Base-by-base conservation (phyloP, 2,113 vertebrate species). In the Uropsilus gracilis region DNA sequence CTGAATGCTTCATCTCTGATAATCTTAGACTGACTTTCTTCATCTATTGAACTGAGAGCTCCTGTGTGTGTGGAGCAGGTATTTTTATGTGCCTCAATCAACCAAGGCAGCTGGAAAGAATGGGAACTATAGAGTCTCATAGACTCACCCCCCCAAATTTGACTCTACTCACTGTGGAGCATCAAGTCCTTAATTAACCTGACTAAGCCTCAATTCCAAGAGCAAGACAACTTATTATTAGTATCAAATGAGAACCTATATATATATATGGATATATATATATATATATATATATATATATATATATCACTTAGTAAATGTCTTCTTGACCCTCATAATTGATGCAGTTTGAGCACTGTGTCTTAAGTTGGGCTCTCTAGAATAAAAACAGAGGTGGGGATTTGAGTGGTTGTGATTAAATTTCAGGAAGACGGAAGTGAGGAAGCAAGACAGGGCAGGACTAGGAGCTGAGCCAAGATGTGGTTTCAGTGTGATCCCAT, bases 11-110 rank as follows among this genome's bases (percentile, higher is more conserved):
- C 44, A 77, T 86, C 37, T 69, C 48, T 28, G 32, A 86, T 77
- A 73, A 48, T 9, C 81, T 77, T 82, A n/a, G 72, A 63, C 73
- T 64, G 89, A n/a, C 55, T 82, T 75, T 91, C 55, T 92, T 69
- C 22, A 28, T 13, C 37, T 64, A 30, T 34, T 64, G 42, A 66
- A 93, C 26, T 22, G 4, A 22, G 39, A 61, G 73, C 37, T 89
- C 87, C 84, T 69, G 42, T 63, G 66, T 32, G 76, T 28, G 75
- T 71, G 34, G 18, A 80, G 6, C 16, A 57, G 0, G 7, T 12
- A 37, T 6, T 30, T 50, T 66, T 37, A 34, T 0, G 28, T 44
- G 42, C 69, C 80, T 72, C 59, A 16, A 22, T 87, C 66, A 87
- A 42, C 80, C 71, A 6, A 80, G 63, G 44, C 32, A 81, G 64